Evolutionary conservation across 2,797 vertebrate species (phyloP).

Genomic region (Urocyon cinereoargenteus): DNA sequence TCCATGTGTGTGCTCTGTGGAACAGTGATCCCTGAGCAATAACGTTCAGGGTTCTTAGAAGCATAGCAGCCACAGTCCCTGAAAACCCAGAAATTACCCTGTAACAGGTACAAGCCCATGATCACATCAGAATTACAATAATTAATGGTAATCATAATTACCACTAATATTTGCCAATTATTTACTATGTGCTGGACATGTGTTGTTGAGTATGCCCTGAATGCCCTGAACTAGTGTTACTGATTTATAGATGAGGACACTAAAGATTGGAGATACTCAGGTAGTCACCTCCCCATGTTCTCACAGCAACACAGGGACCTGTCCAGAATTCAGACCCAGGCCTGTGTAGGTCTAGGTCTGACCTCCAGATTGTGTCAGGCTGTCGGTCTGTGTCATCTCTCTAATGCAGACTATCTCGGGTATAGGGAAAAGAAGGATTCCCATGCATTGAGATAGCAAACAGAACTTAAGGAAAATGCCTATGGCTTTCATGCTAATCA

Average conservation of each 20-base stretch:
- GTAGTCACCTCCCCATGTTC: neutral
- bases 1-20: neutral
- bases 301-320: neutral
- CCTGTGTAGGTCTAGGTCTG: neutral
- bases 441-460: neutral
- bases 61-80: neutral
- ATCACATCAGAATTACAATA: neutral
- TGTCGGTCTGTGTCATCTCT: neutral
- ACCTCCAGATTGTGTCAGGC: neutral
- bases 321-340: neutral
- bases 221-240: neutral
- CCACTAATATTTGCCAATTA: neutral
- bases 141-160: neutral
- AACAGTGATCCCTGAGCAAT: neutral
- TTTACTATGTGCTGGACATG: neutral
- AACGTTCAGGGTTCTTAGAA: neutral
- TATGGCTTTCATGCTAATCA: neutral
- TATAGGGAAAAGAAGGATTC: neutral
- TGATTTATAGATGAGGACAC: neutral
- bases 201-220: neutral
- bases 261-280: neutral
- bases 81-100: neutral
- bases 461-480: neutral
- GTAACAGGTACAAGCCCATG: neutral
- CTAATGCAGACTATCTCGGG: neutral